Base-by-base conservation (phyloP, 2,888 invertebrate genomes). In the Sepiola atlantica region DNA sequence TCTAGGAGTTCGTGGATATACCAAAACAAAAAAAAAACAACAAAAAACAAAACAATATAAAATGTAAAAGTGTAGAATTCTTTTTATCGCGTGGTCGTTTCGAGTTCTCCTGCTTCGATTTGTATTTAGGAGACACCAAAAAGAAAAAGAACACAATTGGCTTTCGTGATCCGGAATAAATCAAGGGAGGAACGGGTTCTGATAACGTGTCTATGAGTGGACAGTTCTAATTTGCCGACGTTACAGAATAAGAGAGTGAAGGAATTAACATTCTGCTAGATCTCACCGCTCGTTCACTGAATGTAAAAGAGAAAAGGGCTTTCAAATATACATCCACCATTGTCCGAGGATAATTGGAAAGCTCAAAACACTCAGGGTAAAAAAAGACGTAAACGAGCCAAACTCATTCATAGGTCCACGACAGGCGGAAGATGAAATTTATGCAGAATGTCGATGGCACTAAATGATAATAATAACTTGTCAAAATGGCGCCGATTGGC, bases 301-400 rank as follows among this genome's bases (percentile, higher is more conserved):
- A 77, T 77, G n/a, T 32, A 77, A 77, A 77, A 32, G 77, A 77
- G 77, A 12, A 32, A 77, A 0, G 32, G n/a, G n/a, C 3, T n/a
- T n/a, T 77, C n/a, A 77, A 77, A 77, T 77, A n/a, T n/a, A n/a
- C 77, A 77, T n/a, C 61, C 61, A 61, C 61, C 28, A 61, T 61
- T 21, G n/a, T 0, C 16, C 3, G 14, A 14, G n/a, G 1, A 77
- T n/a, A 16, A 1, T 20, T n/a, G 77, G n/a, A 77, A 16, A 77
- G 16, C 20, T 24, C 20, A 77, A 77, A n/a, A 61, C 28, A 28
- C 21, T 8, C 21, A 28, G 28, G 24, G 21, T 28, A 61, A 61
- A 8, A 24, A 61, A n/a, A n/a, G n/a, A n/a, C n/a, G n/a, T n/a
- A n/a, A n/a, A n/a, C n/a, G n/a, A 45, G 45, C 45, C 45, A 45